phyloP scores from a whole-genome alignment of 2,888 invertebrate species.

The Cephalotes varians region DNA sequence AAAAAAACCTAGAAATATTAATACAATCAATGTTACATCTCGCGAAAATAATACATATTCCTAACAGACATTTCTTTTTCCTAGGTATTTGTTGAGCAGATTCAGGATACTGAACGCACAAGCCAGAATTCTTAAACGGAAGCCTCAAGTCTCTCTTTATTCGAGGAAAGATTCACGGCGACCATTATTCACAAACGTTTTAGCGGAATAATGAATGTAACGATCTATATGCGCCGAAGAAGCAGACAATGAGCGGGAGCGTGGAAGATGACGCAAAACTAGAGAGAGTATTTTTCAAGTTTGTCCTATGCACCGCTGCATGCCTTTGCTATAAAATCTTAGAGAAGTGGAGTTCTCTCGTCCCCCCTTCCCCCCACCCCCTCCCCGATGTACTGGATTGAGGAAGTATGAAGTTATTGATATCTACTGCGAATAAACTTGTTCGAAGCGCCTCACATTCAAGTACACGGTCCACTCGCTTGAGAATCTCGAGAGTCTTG shows the following conservation, averaged over 20 bases:
- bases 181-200: constrained; percentile 80
- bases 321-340: constrained; percentile 33
- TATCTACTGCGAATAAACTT: constrained; percentile 30
- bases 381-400: constrained; percentile 19
- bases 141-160: constrained; percentile 26
- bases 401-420: constrained; percentile 28
- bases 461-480: neutral
- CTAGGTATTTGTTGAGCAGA: neutral
- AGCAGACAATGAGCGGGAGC: constrained; percentile 13
- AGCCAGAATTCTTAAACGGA: constrained; percentile 20
- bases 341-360: constrained; percentile 29
- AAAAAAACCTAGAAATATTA: neutral
- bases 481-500: neutral
- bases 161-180: constrained; percentile 73
- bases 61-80: neutral
- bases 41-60: constrained; percentile 9
- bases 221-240: constrained; percentile 61
- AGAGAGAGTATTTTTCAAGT: constrained; percentile 27
- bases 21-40: neutral
- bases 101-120: constrained; percentile 35
- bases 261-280: constrained; percentile 36
- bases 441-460: constrained; percentile 20
- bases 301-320: neutral
- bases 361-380: neutral
- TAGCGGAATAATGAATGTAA: constrained; percentile 79